Base-by-base conservation (phyloP, 2,113 vertebrate species). In the Prunella himalayana region DNA sequence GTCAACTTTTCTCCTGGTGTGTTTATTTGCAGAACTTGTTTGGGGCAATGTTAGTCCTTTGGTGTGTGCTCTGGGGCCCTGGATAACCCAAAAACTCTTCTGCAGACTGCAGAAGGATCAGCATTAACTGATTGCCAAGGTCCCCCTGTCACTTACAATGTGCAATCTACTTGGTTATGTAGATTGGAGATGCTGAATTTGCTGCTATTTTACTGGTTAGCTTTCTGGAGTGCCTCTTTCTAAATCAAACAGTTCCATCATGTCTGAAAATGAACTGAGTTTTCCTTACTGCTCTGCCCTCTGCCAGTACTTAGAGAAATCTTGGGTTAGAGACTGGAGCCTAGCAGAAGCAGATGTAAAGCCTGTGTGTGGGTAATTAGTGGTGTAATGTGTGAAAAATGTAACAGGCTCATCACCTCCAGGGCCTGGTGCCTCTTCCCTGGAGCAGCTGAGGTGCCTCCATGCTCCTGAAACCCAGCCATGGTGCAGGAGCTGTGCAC, bases 401-500 rank as follows among this genome's bases (percentile, higher is more conserved):
- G 5, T 6, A 21, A 28, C 1, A 22, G 17, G 45, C 15, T 82
- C 20, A 23, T 42, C 18, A 6, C 18, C 20, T 68, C 39, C 47
- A 47, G 50, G n/a, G 14, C 41, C 22, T 39, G 42, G 21, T 33
- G 33, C n/a, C 23, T 75, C 24, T 31, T 49, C 13, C 23, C 25
- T n/a, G 7, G 5, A 85, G 68, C 50, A 41, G 44, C 33, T n/a
- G 47, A 42, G 82, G 51, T 31, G 9, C 12, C 3, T 86, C 65
- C 4, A 2, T 27, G 13, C 30, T 45, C 75, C 65, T 31, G 16
- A 53, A 23, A 9, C 18, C 0, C 24, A 59, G 35, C 50, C 20
- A 2, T 0, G 1, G 42, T 5, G 59, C 41, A 23, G 42, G 47
- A 68, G 33, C n/a, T 0, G 1, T 16, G 49, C n/a, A n/a, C 14